Conservation (phyloP, 2,888 invertebrate genomes). For the Andrena marginata region DNA sequence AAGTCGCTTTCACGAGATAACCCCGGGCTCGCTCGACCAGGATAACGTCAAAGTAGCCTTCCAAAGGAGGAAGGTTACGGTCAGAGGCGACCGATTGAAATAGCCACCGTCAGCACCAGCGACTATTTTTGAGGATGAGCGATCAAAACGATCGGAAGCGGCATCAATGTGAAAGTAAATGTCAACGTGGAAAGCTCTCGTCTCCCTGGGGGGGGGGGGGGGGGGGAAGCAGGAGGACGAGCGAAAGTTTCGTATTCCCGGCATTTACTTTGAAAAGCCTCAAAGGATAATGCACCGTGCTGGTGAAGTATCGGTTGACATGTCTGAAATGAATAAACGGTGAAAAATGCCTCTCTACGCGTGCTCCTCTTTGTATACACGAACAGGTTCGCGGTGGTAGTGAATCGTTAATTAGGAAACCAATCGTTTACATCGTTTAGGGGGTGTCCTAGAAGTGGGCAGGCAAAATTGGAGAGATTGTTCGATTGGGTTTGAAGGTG, state of each 20-base stretch:
- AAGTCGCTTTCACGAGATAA: slow-evolving; percentile 80
- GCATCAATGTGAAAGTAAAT: slow-evolving; percentile 62
- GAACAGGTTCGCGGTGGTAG: not conserved
- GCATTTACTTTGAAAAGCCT: slow-evolving; percentile 47
- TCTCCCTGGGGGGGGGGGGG: not conserved
- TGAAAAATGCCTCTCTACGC: not conserved
- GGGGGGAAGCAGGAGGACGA: not conserved
- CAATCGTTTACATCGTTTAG: too few relatives aligned
- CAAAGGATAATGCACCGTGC: slow-evolving; percentile 28
- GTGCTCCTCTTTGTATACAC: not conserved
- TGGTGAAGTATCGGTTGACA: slow-evolving; percentile 17
- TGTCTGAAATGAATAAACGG: slow-evolving; percentile 20
- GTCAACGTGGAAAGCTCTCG: slow-evolving; percentile 21
- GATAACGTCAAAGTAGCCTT: slow-evolving; percentile 80
- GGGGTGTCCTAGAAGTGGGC: too few relatives aligned
- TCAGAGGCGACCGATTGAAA: slow-evolving; percentile 66
- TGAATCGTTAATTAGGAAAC: too few relatives aligned
- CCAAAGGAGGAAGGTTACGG: slow-evolving; percentile 51
- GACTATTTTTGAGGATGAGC: slow-evolving; percentile 69
- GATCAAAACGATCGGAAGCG: slow-evolving; percentile 69
- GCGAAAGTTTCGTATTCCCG: slow-evolving; percentile 31
- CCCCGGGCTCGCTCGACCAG: slow-evolving; percentile 73
- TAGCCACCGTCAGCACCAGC: slow-evolving; percentile 49
- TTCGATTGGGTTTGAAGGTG: too few relatives aligned
- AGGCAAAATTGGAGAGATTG: too few relatives aligned